Conservation (phyloP, 2,797 vertebrate genomes). For the Takifugu ocellatus region DNA sequence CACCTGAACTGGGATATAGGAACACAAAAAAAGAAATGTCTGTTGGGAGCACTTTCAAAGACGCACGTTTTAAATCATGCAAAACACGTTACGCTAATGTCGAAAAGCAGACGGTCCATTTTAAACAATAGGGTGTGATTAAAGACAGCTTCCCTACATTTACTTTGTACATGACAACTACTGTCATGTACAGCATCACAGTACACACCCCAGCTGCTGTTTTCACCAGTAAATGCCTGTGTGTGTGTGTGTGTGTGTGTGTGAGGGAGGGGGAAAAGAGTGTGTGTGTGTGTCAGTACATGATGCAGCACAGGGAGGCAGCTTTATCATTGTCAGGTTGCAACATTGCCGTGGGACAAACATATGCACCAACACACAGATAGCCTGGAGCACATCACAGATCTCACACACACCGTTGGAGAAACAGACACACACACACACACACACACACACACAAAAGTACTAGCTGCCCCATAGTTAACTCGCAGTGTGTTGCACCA, state of each 20-base stretch:
- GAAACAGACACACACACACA: constrained; percentile 16
- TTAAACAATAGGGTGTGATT: no score
- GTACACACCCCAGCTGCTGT: constrained; percentile 26
- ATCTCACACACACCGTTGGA: constrained; percentile 11
- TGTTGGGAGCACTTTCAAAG: constrained; percentile 35
- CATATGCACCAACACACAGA: constrained; percentile 64
- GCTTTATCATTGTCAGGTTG: constrained; percentile 68
- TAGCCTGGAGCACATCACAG: constrained; percentile 56
- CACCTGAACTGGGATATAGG: constrained; percentile 68
- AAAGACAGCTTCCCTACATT: constrained; percentile 8
- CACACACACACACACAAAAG: neutral
- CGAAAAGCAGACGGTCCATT: neutral
- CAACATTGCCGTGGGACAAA: constrained; percentile 60
- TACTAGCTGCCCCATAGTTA: constrained; percentile 18
- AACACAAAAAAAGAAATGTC: constrained; percentile 29
- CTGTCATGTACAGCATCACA: constrained; percentile 24
- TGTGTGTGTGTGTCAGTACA: constrained; percentile 20
- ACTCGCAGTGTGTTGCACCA: constrained; percentile 33
- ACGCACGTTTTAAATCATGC: neutral
- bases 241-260: constrained; percentile 10
- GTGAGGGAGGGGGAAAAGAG: constrained; percentile 1
- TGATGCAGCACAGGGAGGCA: constrained; percentile 45
- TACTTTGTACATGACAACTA: constrained; percentile 8
- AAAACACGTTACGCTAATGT: neutral
- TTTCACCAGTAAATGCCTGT: neutral